Evolutionary conservation across 2,113 vertebrate species (phyloP), one percentile per base, ranked within the genome.

Genomic region (Ptychochromis oligacanthus): DNA sequence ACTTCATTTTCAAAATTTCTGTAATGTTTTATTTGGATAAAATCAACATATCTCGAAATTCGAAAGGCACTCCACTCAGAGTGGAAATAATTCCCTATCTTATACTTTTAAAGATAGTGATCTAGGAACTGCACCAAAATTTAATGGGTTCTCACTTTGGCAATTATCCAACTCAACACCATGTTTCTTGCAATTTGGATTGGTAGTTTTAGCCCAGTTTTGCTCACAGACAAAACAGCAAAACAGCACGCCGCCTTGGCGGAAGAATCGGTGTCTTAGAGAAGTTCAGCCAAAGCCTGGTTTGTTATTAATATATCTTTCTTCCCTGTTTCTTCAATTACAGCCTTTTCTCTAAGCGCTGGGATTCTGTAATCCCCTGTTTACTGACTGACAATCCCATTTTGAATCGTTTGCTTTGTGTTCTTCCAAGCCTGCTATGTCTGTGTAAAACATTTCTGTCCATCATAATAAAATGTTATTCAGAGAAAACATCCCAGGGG

Each of bases 371-470:
- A 83, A 81, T 85, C 77, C 67, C 81, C 52, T 62, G 56, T 80
- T 79, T 83, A 77, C 81, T 65, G 77, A 67, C 85, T 82, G 81
- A 81, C 81, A 81, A 83, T 82, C 80, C 59, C 83, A 55, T 65
- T 83, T 59, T 61, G 77, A 86, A 62, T 81, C 46, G 15, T 80
- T 58, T 20, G 46, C 65, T 76, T 75, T 85, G 61, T 85, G 67
- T 28, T 83, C 60, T 36, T 46, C 9, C 8, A 64, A 59, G 80
- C n/a, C 55, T 36, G 64, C 36, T 2, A 3, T 17, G 54, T 75
- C 62, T 79, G 34, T 49, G 54, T 56, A 36, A 83, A 84, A 87
- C 79, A 60, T 62, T 46, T 70, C 74, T 55, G 79, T 85, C 83
- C 18, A 54, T 88, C 80, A 79, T 61, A 77, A 49, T 60, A 28